Evolutionary conservation across 2,888 invertebrate genomes (phyloP).

Genomic region (Coenonympha arcania): DNA sequence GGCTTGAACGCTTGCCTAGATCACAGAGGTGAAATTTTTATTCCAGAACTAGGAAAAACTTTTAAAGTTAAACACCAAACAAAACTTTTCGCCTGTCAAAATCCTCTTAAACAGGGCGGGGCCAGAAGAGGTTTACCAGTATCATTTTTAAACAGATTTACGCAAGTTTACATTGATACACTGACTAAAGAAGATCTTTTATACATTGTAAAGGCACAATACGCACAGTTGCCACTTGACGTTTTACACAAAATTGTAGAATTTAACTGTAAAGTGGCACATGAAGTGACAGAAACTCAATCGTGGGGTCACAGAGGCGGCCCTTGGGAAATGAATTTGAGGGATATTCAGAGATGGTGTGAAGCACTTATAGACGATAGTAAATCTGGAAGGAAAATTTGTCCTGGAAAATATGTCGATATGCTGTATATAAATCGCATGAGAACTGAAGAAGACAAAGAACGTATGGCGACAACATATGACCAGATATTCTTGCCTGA

Average conservation of each 20-base stretch:
- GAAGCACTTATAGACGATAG: conserved; percentile 76
- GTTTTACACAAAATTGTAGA: conserved; percentile 81
- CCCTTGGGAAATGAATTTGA: conserved; percentile 97
- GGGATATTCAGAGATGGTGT: conserved; percentile 96
- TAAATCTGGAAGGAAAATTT: conserved; percentile 36
- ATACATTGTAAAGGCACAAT: conserved; percentile 79
- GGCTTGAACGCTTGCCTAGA: conserved; percentile 99
- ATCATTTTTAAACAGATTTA: conserved; percentile 98
- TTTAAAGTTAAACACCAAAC: conserved; percentile 86
- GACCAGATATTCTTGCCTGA: conserved; percentile 61
- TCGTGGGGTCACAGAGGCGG: conserved; percentile 86
- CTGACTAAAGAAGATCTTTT: conserved; percentile 78
- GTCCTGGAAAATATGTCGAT: conserved; percentile 79
- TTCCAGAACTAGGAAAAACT: conserved; percentile 92
- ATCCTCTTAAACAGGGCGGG: conserved; percentile 96
- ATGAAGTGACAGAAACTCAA: conserved; percentile 76
- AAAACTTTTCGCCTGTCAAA: conserved; percentile 97
- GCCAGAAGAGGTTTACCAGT: conserved; percentile 95
- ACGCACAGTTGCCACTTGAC: conserved; percentile 74
- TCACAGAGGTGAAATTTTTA: conserved; percentile 95
- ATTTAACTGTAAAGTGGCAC: conserved; percentile 81
- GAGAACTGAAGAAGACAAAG: conserved; percentile 84
- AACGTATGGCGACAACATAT: conserved; percentile 76
- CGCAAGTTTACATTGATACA: conserved; percentile 84
- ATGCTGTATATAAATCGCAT: conserved; percentile 91